Evolutionary conservation across 2,888 invertebrate species (phyloP), one percentile per base, ranked within the genome.

Genomic region (Argyra leucocephala): DNA sequence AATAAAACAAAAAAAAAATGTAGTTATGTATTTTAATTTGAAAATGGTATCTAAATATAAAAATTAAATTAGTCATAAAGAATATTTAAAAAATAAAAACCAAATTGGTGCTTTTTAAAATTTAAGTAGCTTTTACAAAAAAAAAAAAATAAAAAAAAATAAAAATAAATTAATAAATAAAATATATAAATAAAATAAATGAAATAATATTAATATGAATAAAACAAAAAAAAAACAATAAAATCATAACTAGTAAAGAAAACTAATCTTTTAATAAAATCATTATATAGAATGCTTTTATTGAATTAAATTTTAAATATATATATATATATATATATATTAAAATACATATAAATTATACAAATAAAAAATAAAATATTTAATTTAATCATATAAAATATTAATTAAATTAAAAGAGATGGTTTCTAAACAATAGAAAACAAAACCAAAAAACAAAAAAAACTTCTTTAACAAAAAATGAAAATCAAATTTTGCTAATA

Each of bases 61-160:
- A 48, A 48, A 15, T 48, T 3, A 9, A 48, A 3, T 48, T 48
- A 48, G 48, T 48, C 15, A 48, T 48, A 48, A 48, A 48, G 18
- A 12, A 48, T n/a, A 31, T 31, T 31, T 48, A 5, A 48, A 48
- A 48, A 18, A 48, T 18, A 12, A 48, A 48, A 48, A 48, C 48
- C 48, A 48, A 48, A 48, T 48, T 48, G 48, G 48, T 48, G 48
- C 48, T 48, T 48, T 48, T 48, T 48, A 48, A 48, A 18, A 48
- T 48, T 48, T 48, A 48, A 48, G 48, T 48, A 48, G 18, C 15
- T 37, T 10, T 48, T 2, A 12, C 9, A 48, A 48, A 48, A 5
- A 48, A 15, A 12, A 48, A 15, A 37, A 48, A 12, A 48, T 5
- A 48, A 12, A 48, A 48, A 12, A 48, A 12, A 48, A 48, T 10